Evolutionary conservation across 2,797 vertebrate species (phyloP).

Genomic region (Neomorphus geoffroyi): DNA sequence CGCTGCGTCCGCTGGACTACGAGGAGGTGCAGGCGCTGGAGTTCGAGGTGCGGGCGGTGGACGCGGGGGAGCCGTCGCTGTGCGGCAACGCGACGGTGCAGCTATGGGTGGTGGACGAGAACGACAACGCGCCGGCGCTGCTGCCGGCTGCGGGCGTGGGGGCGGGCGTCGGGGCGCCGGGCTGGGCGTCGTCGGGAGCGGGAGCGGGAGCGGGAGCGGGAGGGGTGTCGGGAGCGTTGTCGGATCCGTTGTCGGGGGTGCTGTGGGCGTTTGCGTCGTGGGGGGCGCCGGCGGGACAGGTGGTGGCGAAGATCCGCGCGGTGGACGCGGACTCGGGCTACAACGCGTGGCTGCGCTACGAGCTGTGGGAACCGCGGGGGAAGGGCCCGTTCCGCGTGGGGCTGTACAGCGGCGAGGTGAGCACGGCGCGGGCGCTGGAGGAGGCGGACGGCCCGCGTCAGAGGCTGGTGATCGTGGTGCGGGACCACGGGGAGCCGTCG

Average conservation of each 20-base stretch:
- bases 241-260: not conserved
- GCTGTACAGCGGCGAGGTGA: slow-evolving; percentile 73
- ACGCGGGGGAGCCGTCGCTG: slow-evolving; percentile 72
- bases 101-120: slow-evolving; percentile 65
- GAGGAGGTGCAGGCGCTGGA: slow-evolving; percentile 70
- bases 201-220: no score
- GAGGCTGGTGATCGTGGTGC: no score
- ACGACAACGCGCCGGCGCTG: slow-evolving; percentile 64
- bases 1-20: slow-evolving; percentile 73
- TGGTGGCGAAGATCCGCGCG: slow-evolving; percentile 72
- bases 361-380: slow-evolving; percentile 45
- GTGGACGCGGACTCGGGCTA: slow-evolving; percentile 79
- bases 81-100: slow-evolving; percentile 65
- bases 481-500: no score
- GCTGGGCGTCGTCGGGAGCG: not conserved
- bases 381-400: slow-evolving; percentile 57
- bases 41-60: slow-evolving; percentile 71
- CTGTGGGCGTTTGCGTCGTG: slow-evolving; percentile 35
- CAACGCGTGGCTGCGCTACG: slow-evolving; percentile 76
- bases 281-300: slow-evolving; percentile 7
- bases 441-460: slow-evolving; percentile 35
- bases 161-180: slow-evolving; percentile 40
- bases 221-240: no score
- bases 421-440: slow-evolving; percentile 43
- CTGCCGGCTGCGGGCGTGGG: no score